Evolutionary conservation across 1,140 invertebrate genomes (phyloP).

Genomic region (Psix sp.): DNA sequence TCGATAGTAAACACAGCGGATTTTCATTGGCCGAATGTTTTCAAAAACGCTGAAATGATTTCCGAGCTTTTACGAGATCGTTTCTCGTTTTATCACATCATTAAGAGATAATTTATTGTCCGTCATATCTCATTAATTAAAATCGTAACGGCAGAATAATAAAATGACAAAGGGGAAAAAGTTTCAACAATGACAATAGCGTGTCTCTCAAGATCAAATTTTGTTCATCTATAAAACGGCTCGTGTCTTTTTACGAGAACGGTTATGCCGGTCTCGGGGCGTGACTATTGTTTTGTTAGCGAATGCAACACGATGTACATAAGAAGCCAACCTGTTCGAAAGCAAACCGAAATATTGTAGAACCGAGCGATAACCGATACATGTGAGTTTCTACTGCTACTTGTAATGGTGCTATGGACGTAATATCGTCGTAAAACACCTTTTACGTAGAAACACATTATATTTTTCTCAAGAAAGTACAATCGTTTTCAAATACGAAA

Average conservation of each 20-base stretch:
- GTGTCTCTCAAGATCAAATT: not conserved
- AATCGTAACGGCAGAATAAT: too few species aligned
- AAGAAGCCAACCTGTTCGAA: slow-evolving; percentile 35
- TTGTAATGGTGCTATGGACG: slow-evolving; percentile 25
- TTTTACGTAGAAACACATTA: slow-evolving; percentile 28
- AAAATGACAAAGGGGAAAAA: too few species aligned
- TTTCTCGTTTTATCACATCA: too few species aligned
- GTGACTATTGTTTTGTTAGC: slow-evolving; percentile 43
- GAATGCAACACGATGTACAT: slow-evolving; percentile 30
- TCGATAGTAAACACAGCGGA: too few species aligned
- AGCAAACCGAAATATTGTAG: slow-evolving; percentile 37
- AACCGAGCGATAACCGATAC: slow-evolving; percentile 43
- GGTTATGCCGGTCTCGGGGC: slow-evolving; percentile 29
- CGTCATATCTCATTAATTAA: too few species aligned
- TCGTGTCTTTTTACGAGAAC: slow-evolving; percentile 30
- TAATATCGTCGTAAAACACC: slow-evolving; percentile 49
- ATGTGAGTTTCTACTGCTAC: slow-evolving; percentile 33
- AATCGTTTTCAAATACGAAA: too few species aligned
- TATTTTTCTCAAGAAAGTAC: slow-evolving; percentile 14
- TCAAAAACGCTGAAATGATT: too few species aligned
- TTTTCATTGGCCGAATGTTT: too few species aligned
- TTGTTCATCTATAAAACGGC: slow-evolving; percentile 11
- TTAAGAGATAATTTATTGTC: too few species aligned
- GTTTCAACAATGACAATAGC: slow-evolving; percentile 2
- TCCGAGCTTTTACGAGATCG: too few species aligned